Percentiles rank a stretch among this genome's conserved stretches.
phyloP scores from a whole-genome alignment of 2,888 invertebrate species.

The Ligdia adustata region DNA sequence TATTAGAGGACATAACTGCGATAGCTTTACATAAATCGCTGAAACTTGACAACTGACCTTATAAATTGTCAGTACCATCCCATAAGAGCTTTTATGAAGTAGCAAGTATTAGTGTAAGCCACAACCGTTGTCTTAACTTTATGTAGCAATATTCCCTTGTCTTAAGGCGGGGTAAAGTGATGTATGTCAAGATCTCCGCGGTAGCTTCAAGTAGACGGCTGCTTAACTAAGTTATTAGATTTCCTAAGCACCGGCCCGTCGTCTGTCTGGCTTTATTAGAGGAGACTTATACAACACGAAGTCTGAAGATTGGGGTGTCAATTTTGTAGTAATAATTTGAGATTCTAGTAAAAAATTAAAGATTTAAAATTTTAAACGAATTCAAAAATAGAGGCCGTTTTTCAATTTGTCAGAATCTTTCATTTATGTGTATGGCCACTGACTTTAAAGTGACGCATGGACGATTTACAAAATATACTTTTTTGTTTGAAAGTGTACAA shows the following conservation, averaged over 20 bases:
- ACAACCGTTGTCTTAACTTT: conserved; percentile 14
- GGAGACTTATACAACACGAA: no score
- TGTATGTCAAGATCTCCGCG: conserved; percentile 28
- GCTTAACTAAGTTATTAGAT: conserved; percentile 19
- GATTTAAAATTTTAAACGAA: no score
- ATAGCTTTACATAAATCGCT: neutral
- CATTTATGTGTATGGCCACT: no score
- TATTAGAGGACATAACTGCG: neutral
- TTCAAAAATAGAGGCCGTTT: no score
- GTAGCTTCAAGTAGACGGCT: neutral
- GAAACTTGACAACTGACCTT: neutral
- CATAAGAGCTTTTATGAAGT: conserved; percentile 47
- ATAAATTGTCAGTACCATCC: conserved; percentile 37
- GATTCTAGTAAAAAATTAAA: no score
- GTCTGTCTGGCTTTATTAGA: neutral
- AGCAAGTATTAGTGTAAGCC: conserved; percentile 33
- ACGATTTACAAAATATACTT: no score
- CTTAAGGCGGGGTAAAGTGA: conserved; percentile 28
- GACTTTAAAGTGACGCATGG: no score
- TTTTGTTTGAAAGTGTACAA: no score
- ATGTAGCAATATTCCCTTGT: conserved; percentile 40
- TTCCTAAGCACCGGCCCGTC: conserved; percentile 1
- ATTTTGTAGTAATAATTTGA: no score
- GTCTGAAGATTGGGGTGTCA: no score
- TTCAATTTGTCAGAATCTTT: no score